Evolutionary conservation across 2,113 vertebrate species (phyloP).

Genomic region (Corydoras maculifer): DNA sequence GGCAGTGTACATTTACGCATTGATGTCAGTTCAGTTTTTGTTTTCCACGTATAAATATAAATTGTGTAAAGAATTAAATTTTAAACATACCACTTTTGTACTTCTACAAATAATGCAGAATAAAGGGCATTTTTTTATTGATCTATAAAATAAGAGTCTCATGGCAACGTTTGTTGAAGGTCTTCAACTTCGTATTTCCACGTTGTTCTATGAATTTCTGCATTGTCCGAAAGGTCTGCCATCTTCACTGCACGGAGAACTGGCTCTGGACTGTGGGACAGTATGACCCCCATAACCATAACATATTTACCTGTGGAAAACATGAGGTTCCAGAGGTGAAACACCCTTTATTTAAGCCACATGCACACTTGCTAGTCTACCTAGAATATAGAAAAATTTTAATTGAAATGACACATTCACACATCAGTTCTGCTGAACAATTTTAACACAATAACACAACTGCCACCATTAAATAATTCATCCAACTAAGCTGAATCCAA

Average conservation of each 20-base stretch:
- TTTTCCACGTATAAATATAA: too few species aligned
- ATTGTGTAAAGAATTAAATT: too few species aligned
- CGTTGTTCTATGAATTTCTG: constrained; percentile 66
- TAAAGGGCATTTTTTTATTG: background rate
- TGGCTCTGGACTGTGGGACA: constrained; percentile 74
- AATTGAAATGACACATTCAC: too few species aligned
- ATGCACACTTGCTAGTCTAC: too few species aligned
- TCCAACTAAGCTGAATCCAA: too few species aligned
- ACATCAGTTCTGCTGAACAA: too few species aligned
- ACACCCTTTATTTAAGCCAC: background rate
- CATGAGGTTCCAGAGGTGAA: background rate
- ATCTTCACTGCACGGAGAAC: constrained; percentile 84
- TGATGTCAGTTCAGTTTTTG: too few species aligned
- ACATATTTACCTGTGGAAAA: constrained; percentile 79
- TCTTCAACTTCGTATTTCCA: constrained; percentile 89
- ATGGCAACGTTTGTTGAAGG: constrained; percentile 72
- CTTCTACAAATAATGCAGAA: background rate
- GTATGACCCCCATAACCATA: constrained; percentile 87
- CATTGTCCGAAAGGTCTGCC: constrained; percentile 80
- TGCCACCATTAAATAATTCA: too few species aligned
- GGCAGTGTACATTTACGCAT: too few species aligned
- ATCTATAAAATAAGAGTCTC: constrained; percentile 9
- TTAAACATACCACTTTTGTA: background rate
- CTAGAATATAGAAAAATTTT: too few species aligned
- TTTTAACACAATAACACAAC: too few species aligned